These are phyloP conservation scores for Papio anubis DNA, from an alignment of 2,113 vertebrate species.

Conservation along the genomic window DNA sequence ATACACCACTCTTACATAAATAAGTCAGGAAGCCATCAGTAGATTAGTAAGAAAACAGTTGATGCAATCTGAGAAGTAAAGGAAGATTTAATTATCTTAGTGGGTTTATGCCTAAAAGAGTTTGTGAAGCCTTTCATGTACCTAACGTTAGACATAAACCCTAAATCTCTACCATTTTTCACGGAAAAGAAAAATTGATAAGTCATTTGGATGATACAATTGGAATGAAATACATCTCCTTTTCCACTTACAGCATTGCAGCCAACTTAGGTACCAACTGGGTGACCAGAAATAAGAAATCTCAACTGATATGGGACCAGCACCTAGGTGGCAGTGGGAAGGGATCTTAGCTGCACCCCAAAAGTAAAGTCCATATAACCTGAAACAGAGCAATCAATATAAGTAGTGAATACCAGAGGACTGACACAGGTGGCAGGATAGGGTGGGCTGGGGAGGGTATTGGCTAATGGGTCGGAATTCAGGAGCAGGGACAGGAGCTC, in stretches of 20 bases:
- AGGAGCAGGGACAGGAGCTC: background rate
- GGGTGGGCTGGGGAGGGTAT: accelerated
- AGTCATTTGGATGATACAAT: background rate
- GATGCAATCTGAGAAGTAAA: background rate
- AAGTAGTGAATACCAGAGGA: background rate
- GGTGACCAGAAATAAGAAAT: background rate
- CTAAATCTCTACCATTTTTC: conserved; percentile 11
- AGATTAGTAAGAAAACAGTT: conserved; percentile 8
- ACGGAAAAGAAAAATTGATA: background rate
- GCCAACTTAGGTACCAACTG: background rate
- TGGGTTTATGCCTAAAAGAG: background rate
- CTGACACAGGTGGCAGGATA: background rate
- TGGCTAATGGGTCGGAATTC: background rate
- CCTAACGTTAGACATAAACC: background rate
- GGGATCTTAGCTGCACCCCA: background rate
- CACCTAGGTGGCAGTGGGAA: background rate
- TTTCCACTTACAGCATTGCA: background rate
- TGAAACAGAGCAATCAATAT: background rate
- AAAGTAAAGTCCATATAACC: background rate
- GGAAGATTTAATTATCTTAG: background rate
- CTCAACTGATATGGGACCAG: background rate
- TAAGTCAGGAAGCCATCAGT: background rate
- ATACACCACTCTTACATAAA: background rate
- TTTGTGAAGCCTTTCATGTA: conserved; percentile 39
- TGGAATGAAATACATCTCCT: background rate